Percentiles rank a stretch among this genome's conserved stretches.
Conservation (phyloP, 2,113 vertebrate species). For the Rhadina sibilatrix region DNA sequence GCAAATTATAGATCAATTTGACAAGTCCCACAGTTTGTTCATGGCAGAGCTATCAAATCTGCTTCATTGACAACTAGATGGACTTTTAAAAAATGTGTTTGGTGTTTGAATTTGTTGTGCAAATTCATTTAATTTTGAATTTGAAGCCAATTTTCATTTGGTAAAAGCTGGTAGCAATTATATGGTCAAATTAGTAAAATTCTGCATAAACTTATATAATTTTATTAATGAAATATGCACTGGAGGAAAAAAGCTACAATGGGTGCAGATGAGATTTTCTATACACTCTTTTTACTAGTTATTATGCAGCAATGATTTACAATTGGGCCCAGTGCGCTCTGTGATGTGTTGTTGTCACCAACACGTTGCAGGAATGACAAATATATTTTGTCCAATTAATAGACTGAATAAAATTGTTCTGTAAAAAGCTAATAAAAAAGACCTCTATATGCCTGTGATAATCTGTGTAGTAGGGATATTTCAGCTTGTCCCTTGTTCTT, state of each 20-base stretch:
- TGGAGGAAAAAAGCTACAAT: background rate
- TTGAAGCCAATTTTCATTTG: background rate
- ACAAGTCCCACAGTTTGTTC: background rate
- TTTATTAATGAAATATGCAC: background rate
- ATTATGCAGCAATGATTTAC: background rate
- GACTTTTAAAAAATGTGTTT: background rate
- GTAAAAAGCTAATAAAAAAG: background rate
- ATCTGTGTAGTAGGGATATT: background rate
- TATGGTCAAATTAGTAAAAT: background rate
- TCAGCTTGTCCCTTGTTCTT: background rate
- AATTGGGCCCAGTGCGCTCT: background rate
- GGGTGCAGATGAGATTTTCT: background rate
- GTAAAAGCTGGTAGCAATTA: background rate
- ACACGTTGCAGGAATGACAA: background rate
- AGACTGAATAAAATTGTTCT: background rate
- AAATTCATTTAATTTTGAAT: background rate
- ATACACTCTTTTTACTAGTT: background rate
- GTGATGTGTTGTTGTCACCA: background rate
- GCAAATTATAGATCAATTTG: background rate
- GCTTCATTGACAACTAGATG: background rate
- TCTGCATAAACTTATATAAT: background rate
- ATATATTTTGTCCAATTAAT: background rate
- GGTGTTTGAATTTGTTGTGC: background rate
- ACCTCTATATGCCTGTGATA: background rate
- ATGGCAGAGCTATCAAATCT: background rate